Evolutionary conservation across 2,888 invertebrate species (phyloP).

Genomic region (Laothoe populi): DNA sequence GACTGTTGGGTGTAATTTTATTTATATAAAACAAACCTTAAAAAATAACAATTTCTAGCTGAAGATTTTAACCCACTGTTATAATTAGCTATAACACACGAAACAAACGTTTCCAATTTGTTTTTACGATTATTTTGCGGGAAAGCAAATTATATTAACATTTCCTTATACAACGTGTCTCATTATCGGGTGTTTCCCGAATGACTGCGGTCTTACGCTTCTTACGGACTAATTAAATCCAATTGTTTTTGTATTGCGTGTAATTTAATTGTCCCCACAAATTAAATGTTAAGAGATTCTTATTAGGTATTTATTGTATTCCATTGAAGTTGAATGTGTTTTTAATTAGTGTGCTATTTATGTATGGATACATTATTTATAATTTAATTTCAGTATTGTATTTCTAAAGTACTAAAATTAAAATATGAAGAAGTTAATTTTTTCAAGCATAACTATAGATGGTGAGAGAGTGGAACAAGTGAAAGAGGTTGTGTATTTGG

Average conservation of each 20-base stretch:
- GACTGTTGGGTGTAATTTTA: no score
- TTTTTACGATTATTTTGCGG: slow-evolving; percentile 32
- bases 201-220: slow-evolving; percentile 21
- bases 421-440: no score
- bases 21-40: background rate
- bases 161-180: slow-evolving; percentile 25
- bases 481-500: no score
- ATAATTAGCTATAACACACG: slow-evolving; percentile 31
- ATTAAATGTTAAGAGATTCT: slow-evolving; percentile 8
- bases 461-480: no score
- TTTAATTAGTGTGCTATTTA: no score
- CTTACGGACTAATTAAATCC: background rate
- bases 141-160: slow-evolving; percentile 27
- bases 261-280: slow-evolving; percentile 1
- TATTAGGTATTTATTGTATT: background rate
- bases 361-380: no score
- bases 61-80: slow-evolving; percentile 23
- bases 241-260: slow-evolving; percentile 17
- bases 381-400: no score
- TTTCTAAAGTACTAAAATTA: no score
- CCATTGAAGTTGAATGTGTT: no score
- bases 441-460: no score
- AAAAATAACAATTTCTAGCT: background rate
- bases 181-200: slow-evolving; percentile 18
- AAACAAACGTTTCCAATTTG: slow-evolving; percentile 32